Base-by-base conservation (phyloP, 35 echinoderm and acorn worm genomes). In the Acanthaster planci region DNA sequence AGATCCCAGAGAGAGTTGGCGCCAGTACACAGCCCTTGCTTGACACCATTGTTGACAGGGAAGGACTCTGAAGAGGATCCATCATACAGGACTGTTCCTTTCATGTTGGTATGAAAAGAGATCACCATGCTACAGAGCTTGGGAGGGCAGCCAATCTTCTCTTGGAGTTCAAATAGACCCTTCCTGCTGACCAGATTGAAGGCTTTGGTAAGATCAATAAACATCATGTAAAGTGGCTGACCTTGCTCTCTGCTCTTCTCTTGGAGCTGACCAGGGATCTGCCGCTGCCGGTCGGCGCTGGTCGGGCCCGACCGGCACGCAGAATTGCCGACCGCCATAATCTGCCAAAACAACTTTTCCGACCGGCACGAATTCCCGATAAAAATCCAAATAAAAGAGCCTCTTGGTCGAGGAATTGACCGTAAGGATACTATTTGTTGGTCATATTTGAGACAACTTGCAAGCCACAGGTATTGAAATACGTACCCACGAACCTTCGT, bases 101-200 rank as follows among this genome's bases (percentile, higher is more conserved):
- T 51, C 84, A 92, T 87, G 38, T 80, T 56, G 0, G 42, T 17
- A 52, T 92, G 84, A 34, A 92, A 92, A 10, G 77, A 92, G 34
- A 19, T 37, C 34, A 92, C 60, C 16, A 92, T 38, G 22, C 77
- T 72, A 4, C 51, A 77, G 0, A 92, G 84, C 38, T 53, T 86
- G 84, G 54, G 23, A 84, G 84, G 34, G 60, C 87, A 1, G 79
- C 85, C 1, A 80, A 81, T 47, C 47, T 67, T 37, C 21, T 31
- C 15, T 84, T 55, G 8, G 81, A 38, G 23, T 86, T 64, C 51
- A 85, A 90, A 8, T 86, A 77, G 7, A 44, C 51, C 52, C n/a
- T n/a, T n/a, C n/a, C 86, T 79, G 40, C 87, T 90, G 15, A 87
- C 52, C 37, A 78, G 1, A 29, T 90, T 82, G n/a, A 90, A 90